Base-by-base conservation (phyloP, 1,140 invertebrate species). In the Drosophila erecta region DNA sequence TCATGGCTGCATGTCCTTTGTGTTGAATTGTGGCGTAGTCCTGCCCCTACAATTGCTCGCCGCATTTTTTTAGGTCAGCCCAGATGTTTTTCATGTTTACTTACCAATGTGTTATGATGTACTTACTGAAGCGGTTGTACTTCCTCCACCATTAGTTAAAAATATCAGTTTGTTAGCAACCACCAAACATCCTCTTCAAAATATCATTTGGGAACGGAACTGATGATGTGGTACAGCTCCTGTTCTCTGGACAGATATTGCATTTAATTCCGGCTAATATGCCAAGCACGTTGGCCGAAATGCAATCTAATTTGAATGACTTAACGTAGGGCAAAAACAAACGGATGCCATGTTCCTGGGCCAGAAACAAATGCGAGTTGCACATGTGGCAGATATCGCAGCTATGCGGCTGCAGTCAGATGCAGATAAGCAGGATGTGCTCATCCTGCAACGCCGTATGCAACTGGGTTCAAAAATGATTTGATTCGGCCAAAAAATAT, bases 1-100 rank as follows among this genome's bases (percentile, higher is more conserved):
- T 86, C 81, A 86, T 86, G 81, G 50, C 69, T 57, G 81, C 81
- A 81, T 75, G 74, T 86, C 64, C 74, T 61, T 77, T 41, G 57
- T 73, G 65, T 65, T 60, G 55, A 49, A 57, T 27, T 61, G 62
- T 41, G 47, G 46, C 64, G 60, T 69, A 51, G 59, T 49, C 56
- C 49, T 55, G 55, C 38, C 43, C 37, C 62, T 50, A n/a, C 50
- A 67, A 49, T 57, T 62, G 54, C 30, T 15, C 6, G 46, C 30
- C 30, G 8, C 30, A 8, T 10, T 44, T 49, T 64, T 75, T 67
- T 71, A 53, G 12, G 37, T 2, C 15, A 17, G 24, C 11, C 37
- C 47, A 33, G 4, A 50, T 84, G 75, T 70, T 71, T 71, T 79
- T 71, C 41, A 71, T 84, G 71, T 56, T 70, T 76, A 66, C 70